phyloP scores from a whole-genome alignment of 2,113 vertebrate species.

The Cavia porcellus region DNA sequence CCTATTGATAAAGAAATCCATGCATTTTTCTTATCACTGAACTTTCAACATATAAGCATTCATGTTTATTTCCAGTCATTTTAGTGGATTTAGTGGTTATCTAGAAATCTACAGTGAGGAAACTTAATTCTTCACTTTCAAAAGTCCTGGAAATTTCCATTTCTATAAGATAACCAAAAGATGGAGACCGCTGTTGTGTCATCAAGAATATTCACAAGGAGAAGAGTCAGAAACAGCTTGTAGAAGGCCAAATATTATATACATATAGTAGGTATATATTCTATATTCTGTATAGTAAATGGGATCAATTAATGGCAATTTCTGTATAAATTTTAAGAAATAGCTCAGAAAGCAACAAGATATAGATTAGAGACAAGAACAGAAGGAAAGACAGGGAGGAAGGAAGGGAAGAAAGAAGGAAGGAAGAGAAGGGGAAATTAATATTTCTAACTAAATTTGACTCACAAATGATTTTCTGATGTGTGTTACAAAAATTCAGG shows the following conservation, averaged over 20 bases:
- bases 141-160: neutral
- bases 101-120: neutral
- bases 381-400: neutral
- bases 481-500: neutral
- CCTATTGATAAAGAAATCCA: neutral
- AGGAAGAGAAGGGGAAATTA: neutral
- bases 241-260: neutral
- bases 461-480: constrained; percentile 3
- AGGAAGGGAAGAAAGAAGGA: neutral
- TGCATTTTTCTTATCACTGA: constrained; percentile 10
- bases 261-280: neutral
- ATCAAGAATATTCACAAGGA: neutral
- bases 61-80: neutral
- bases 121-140: neutral
- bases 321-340: neutral
- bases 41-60: neutral
- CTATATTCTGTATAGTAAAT: neutral
- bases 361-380: neutral
- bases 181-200: neutral
- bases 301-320: neutral
- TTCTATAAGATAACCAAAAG: neutral
- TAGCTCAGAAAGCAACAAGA: neutral
- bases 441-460: constrained; percentile 5
- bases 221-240: neutral
- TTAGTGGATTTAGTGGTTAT: neutral